phyloP scores from a whole-genome alignment of 2,113 vertebrate species.

The Xiphorhynchus elegans region DNA sequence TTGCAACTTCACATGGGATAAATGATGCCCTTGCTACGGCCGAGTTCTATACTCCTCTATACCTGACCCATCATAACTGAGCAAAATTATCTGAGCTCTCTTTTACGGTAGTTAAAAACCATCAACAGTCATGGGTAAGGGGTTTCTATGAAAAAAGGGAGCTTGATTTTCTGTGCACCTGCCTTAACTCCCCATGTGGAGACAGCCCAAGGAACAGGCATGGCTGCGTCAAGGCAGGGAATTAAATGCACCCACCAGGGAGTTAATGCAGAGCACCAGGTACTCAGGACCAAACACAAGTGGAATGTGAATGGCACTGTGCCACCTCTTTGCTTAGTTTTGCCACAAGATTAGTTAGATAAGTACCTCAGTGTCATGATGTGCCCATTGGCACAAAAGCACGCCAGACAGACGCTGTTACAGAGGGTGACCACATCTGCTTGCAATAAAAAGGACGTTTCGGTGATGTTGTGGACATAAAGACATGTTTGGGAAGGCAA shows the following conservation, averaged over 20 bases:
- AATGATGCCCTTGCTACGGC: neutral
- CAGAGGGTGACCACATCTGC: constrained; percentile 90
- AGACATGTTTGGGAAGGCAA: constrained; percentile 97
- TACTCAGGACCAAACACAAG: neutral
- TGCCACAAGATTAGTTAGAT: constrained; percentile 39
- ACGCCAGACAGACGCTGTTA: constrained; percentile 92
- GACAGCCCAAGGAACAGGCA: neutral
- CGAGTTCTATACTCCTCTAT: neutral
- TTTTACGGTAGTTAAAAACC: neutral
- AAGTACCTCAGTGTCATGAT: constrained; percentile 96
- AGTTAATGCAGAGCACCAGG: neutral
- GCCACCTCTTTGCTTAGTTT: constrained; percentile 22
- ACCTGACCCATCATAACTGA: neutral
- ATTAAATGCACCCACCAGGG: neutral
- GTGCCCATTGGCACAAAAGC: constrained; percentile 97
- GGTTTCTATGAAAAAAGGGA: neutral
- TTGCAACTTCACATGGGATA: neutral
- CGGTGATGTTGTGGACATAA: constrained; percentile 96
- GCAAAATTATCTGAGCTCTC: neutral
- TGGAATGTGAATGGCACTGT: neutral
- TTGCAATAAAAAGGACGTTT: constrained; percentile 93
- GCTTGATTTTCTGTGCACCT: neutral
- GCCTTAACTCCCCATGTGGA: neutral
- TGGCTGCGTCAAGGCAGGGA: neutral
- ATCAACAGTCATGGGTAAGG: neutral